Conservation (phyloP, 92 coral and sea anemone species). For the Actinernus sp. region DNA sequence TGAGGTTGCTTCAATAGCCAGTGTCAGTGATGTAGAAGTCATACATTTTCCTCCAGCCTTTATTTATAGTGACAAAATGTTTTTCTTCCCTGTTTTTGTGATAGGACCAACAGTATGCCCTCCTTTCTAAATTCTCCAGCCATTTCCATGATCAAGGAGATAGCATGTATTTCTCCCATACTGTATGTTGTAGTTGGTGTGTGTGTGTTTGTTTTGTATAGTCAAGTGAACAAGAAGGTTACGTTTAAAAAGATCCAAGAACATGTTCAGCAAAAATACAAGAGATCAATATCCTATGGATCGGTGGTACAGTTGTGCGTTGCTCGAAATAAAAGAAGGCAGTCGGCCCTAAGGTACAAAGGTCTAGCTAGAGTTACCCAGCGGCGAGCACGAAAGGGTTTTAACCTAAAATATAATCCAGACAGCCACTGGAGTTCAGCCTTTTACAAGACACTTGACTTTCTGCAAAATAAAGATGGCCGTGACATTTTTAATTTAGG, state of each 20-base stretch:
- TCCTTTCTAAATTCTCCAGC: too few species aligned
- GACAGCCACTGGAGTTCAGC: conserved; percentile 75
- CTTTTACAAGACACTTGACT: conserved; percentile 46
- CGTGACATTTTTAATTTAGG: conserved; percentile 48
- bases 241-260: conserved; percentile 65
- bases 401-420: conserved; percentile 64
- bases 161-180: too few species aligned
- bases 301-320: conserved; percentile 71
- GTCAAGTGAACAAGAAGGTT: conserved; percentile 58
- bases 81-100: too few species aligned
- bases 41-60: too few species aligned
- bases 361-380: conserved; percentile 47
- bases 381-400: conserved; percentile 62
- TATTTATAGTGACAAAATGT: too few species aligned
- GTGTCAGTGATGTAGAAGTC: too few species aligned
- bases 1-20: too few species aligned
- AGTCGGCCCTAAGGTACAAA: conserved; percentile 48
- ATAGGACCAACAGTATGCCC: too few species aligned
- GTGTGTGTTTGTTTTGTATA: too few species aligned
- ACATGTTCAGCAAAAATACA: conserved; percentile 58
- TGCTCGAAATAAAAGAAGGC: conserved; percentile 62
- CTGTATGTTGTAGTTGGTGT: too few species aligned
- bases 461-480: conserved; percentile 55
- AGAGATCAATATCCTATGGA: conserved; percentile 47
- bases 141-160: too few species aligned